Evolutionary conservation across 2,797 vertebrate genomes (phyloP), one percentile per base, ranked within the genome.

Genomic region (Sandelia bainsii): DNA sequence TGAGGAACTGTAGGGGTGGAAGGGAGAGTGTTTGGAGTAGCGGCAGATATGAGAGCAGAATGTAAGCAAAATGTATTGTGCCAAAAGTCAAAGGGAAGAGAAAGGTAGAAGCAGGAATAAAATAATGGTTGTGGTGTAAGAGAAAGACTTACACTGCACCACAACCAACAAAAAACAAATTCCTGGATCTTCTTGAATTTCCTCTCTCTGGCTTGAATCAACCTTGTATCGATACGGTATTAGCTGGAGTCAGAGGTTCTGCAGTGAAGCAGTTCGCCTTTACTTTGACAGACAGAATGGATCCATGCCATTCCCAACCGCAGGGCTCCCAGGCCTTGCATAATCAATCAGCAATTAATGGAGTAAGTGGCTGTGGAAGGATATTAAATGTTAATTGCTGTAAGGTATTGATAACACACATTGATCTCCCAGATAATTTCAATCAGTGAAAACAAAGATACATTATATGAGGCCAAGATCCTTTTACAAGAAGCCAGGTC

Each of bases 321-420:
- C 56, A 75, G 82, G 82, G 81, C 88, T 87, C 88, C 89, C 90
- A 81, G 72, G 72, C 83, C 84, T 80, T 53, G 80, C 91, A 94
- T 94, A 95, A 95, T 95, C 93, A 94, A 95, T 95, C 90, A 87
- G 34, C 88, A 92, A 93, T 93, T 95, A 95, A 94, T 94, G 92
- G 92, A 94, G 90, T 93, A 95, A 94, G 93, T 93, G 93, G 93
- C 92, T 94, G 91, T 93, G 92, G 90, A 94, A 91, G 92, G 94
- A 94, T 95, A 95, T 95, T 94, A 94, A 94, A 95, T 95, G 93
- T 94, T 94, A 95, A 95, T 95, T 94, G 94, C 93, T 94, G 93
- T 92, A 92, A 91, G 91, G 88, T 93, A 95, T 95, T 83, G 93
- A 95, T 93, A 92, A 87, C 86, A 75, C 51, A 64, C 80, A 94